These are phyloP conservation scores for Tachina fera DNA, from an alignment of 2,888 invertebrate genomes.

Conservation along the genomic window DNA sequence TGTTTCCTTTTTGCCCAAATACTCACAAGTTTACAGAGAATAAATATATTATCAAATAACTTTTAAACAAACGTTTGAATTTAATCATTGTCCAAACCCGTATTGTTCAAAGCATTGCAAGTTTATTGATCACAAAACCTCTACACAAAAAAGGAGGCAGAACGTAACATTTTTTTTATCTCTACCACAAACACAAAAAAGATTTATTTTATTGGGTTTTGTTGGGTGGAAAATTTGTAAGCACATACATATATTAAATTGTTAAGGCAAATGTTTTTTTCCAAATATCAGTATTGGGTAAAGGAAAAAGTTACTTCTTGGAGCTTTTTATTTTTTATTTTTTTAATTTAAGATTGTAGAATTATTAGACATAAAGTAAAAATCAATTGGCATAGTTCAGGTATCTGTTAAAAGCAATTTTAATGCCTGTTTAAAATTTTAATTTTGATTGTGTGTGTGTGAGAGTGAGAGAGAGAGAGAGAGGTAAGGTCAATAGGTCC, in stretches of 20 bases:
- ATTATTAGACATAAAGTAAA: too few relatives aligned
- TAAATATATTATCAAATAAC: not conserved
- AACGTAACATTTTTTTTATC: not conserved
- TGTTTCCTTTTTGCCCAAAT: too few relatives aligned
- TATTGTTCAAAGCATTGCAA: conserved; percentile 3
- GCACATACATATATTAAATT: not conserved
- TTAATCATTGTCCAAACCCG: conserved; percentile 22
- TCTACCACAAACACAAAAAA: not conserved
- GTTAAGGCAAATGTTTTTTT: not conserved
- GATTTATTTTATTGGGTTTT: conserved; percentile 35
- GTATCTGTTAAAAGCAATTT: too few relatives aligned
- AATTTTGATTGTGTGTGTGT: too few relatives aligned
- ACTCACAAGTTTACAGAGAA: not conserved
- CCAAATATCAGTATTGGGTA: not conserved
- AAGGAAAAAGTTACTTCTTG: not conserved
- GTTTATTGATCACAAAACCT: conserved; percentile 17
- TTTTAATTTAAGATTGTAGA: too few relatives aligned
- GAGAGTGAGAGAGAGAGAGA: too few relatives aligned
- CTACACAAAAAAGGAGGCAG: not conserved
- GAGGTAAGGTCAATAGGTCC: too few relatives aligned
- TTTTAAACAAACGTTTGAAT: not conserved
- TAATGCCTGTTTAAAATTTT: too few relatives aligned
- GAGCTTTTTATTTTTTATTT: too few relatives aligned
- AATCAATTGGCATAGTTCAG: too few relatives aligned
- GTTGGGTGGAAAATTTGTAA: not conserved